Evolutionary conservation across 2,113 vertebrate genomes (phyloP), one percentile per base, ranked within the genome.

Genomic region (Chaetops frenatus): DNA sequence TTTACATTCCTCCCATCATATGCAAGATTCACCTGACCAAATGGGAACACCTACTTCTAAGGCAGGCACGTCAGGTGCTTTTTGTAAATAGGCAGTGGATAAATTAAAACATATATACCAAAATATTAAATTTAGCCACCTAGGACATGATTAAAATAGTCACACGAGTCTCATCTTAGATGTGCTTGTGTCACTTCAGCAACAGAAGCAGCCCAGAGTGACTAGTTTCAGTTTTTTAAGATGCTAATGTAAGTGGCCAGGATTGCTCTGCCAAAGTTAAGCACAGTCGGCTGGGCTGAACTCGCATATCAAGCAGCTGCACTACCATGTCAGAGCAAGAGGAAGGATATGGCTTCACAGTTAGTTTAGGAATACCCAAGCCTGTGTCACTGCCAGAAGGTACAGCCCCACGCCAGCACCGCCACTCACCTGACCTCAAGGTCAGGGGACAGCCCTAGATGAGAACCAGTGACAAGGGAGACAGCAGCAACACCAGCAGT

Each of bases 281-380:
- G 64, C 1, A 2, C 73, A 38, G 70, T 33, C 3, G 1, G 25
- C 82, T 57, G 58, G 35, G 86, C 79, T 76, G 57, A 91, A 79
- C 42, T 79, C 8, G 0, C 70, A 17, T 45, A 24, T 36, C 65
- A 48, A 77, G 82, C 71, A 66, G 88, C 91, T 92, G 95, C 67
- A 73, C 25, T 45, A 47, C 94, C 76, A 42, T 36, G 67, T 77
- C 80, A 66, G 56, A 86, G 86, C 58, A 73, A 86, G 79, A 83
- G 92, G 82, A 82, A 94, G 76, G 91, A 93, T 93, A 86, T 86
- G 83, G 91, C 86, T 95, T 94, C 86, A 92, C 82, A 74, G 86
- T 86, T 92, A 70, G 83, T 71, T 86, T 64, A 83, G 92, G 92
- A 97, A 88, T 77, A 96, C 16, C 35, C 1, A 1, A 78, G 91